Evolutionary conservation across 2,113 vertebrate genomes (phyloP), one percentile per base, ranked within the genome.

Genomic region (Bufo bufo): DNA sequence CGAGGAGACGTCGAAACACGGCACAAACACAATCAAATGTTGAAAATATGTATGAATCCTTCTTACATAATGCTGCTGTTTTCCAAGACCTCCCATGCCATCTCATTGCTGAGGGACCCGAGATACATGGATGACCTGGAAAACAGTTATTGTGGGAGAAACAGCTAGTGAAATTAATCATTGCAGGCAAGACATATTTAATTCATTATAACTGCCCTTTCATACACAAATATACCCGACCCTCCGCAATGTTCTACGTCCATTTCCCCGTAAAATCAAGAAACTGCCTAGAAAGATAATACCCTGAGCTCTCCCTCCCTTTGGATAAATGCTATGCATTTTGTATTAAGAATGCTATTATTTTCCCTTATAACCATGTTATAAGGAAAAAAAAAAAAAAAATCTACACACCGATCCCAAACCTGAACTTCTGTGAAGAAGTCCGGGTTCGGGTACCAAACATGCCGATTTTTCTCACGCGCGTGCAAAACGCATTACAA

Each of bases 11-110:
- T 77, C 80, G 61, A 71, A 89, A 82, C 87, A 89, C 87, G 84
- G 50, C 78, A 84, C 82, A 82, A 81, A 84, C 81, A 84, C 81
- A 82, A 87, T 87, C 58, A 77, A 77, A 86, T 43, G 77, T 65
- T 89, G 81, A 89, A 84, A 89, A 89, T 84, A 89, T 78, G 81
- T 84, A 89, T 66, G 81, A 89, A 89, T 77, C 87, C 87, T 66
- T 66, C 85, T 59, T 63, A 88, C 33, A 90, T 86, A 72, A 61
- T 14, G 0, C 7, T 65, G 84, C 1, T 9, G 58, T 23, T 3
- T 91, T 81, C 81, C 66, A 58, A 4, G 75, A 86, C 89, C 89
- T 79, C 87, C 47, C 1, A 0, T 49, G 75, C 86, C 89, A 90
- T 82, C 89, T 58, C 1, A 0, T 49, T 89, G 85, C 58, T 87